phyloP scores from a whole-genome alignment of 2,888 invertebrate species.

The Dromius quadrimaculatus region DNA sequence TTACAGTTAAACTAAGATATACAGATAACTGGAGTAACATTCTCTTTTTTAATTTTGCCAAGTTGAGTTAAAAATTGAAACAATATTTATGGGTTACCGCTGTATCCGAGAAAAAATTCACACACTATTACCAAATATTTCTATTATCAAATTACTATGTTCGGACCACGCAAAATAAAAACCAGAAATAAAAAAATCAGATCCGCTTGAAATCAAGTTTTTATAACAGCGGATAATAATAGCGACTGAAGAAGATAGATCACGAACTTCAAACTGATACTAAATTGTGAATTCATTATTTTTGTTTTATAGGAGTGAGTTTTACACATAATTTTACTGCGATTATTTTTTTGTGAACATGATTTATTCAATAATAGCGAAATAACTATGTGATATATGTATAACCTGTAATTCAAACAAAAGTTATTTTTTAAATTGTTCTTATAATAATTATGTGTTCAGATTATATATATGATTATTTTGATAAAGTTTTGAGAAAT shows the following conservation, averaged over 20 bases:
- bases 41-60: too few species aligned
- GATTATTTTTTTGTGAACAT: slow-evolving; percentile 14
- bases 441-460: not conserved
- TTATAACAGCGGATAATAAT: slow-evolving; percentile 22
- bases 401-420: slow-evolving; percentile 32
- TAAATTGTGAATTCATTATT: slow-evolving; percentile 37
- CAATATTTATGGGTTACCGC: too few species aligned
- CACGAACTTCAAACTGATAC: slow-evolving; percentile 33
- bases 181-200: slow-evolving; percentile 30
- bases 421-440: slow-evolving; percentile 13
- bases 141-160: slow-evolving; percentile 43
- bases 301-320: slow-evolving; percentile 30
- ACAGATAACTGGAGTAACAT: too few species aligned
- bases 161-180: slow-evolving; percentile 26
- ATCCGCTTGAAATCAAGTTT: slow-evolving; percentile 23
- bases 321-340: slow-evolving; percentile 25
- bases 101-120: slow-evolving; percentile 25
- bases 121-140: slow-evolving; percentile 18
- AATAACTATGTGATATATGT: slow-evolving; percentile 28
- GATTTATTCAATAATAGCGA: slow-evolving; percentile 40
- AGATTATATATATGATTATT: not conserved
- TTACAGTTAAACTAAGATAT: too few species aligned
- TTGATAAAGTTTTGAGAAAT: not conserved
- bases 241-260: slow-evolving; percentile 26
- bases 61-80: too few species aligned